Conservation (phyloP, 2,797 vertebrate species). For the Harpagifer antarcticus region DNA sequence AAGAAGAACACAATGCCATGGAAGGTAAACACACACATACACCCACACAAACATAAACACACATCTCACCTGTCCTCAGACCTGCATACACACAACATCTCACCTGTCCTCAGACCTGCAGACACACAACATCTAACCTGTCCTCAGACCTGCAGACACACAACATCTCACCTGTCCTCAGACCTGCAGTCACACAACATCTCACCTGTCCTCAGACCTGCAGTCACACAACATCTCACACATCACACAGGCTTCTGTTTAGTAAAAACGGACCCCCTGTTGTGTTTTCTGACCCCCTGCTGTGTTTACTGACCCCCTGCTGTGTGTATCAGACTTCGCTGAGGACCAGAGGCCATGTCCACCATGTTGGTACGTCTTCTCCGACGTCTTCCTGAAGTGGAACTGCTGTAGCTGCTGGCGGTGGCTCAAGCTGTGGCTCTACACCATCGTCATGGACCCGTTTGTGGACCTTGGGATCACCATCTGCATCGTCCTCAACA, state of each 20-base stretch:
- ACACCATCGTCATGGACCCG: constrained; percentile 93
- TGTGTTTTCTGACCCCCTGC: too few relatives aligned
- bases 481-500: constrained; percentile 97
- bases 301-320: background rate
- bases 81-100: too few relatives aligned
- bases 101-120: too few relatives aligned
- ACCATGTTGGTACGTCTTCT: constrained; percentile 91
- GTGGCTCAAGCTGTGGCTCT: constrained; percentile 85
- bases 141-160: too few relatives aligned
- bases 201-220: too few relatives aligned
- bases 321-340: constrained; percentile 86
- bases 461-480: constrained; percentile 97
- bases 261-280: too few relatives aligned
- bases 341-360: constrained; percentile 91
- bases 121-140: too few relatives aligned
- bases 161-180: too few relatives aligned
- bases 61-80: too few relatives aligned
- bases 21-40: constrained; percentile 55
- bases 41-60: background rate
- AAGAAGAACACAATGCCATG: constrained; percentile 49
- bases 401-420: constrained; percentile 90
- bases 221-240: too few relatives aligned
- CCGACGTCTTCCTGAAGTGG: constrained; percentile 91
- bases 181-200: too few relatives aligned
- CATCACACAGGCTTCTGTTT: too few relatives aligned